Percentiles rank a stretch among this genome's conserved stretches.
Evolutionary conservation across 64 coral and sea anemone species (phyloP).

Genomic region (Montipora capricornis): DNA sequence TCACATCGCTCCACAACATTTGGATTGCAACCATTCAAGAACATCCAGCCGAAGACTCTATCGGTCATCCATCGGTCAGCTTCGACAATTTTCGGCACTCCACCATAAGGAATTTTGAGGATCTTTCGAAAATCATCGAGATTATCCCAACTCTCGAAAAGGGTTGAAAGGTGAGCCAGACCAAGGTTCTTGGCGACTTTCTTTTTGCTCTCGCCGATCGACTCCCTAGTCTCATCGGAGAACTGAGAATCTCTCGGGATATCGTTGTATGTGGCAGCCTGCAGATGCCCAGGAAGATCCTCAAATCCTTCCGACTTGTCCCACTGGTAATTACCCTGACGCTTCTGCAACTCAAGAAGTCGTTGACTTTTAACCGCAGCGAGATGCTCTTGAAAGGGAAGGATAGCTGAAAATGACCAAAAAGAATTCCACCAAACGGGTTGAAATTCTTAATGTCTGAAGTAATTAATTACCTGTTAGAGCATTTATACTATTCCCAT

Average conservation of each 20-base stretch:
- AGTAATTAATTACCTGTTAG: too few relatives aligned
- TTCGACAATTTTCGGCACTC: constrained; percentile 64
- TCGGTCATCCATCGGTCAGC: constrained; percentile 84
- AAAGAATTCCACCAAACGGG: too few relatives aligned
- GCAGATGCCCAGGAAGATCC: constrained; percentile 63
- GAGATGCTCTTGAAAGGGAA: constrained; percentile 79
- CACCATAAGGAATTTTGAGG: constrained; percentile 33
- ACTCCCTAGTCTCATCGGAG: constrained; percentile 60
- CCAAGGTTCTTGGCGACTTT: constrained; percentile 66
- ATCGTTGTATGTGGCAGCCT: constrained; percentile 68
- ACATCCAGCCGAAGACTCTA: constrained; percentile 81
- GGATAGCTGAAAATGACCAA: neutral
- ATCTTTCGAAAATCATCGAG: constrained; percentile 82
- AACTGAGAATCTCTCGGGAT: constrained; percentile 84
- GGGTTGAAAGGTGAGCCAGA: constrained; percentile 58
- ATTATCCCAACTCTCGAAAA: constrained; percentile 64
- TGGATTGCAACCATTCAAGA: constrained; percentile 89
- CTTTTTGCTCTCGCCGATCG: constrained; percentile 47
- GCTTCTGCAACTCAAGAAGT: constrained; percentile 62
- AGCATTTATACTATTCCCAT: too few relatives aligned
- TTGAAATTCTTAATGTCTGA: too few relatives aligned
- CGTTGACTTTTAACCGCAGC: constrained; percentile 57
- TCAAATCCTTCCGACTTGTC: constrained; percentile 14
- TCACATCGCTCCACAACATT: constrained; percentile 77
- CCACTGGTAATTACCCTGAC: constrained; percentile 78